Percentiles rank a stretch among this genome's conserved stretches.
Evolutionary conservation across 2,888 invertebrate genomes (phyloP).

Genomic region (Eupithecia tripunctaria): DNA sequence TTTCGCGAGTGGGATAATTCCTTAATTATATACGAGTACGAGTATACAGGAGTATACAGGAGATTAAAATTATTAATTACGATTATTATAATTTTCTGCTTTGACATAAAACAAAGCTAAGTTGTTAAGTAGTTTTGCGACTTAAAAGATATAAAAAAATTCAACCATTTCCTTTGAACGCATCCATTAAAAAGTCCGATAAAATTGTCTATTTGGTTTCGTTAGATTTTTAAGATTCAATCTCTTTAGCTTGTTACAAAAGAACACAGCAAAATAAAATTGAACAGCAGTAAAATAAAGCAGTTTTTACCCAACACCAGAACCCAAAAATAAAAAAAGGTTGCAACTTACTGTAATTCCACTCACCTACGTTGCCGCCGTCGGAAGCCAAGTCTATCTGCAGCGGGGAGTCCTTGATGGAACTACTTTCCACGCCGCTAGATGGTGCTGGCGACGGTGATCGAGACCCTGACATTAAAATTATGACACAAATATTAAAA

Average conservation of each 20-base stretch:
- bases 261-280: neutral
- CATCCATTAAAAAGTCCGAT: too few relatives aligned
- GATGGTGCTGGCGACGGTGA: slow-evolving; percentile 95
- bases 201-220: too few relatives aligned
- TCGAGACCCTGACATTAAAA: slow-evolving; percentile 83
- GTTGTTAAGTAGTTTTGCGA: too few relatives aligned
- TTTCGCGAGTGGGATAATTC: too few relatives aligned
- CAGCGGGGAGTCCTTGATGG: slow-evolving; percentile 90
- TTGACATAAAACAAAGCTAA: too few relatives aligned
- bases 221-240: too few relatives aligned
- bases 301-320: neutral
- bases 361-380: slow-evolving; percentile 82
- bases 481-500: too few relatives aligned
- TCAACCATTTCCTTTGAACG: too few relatives aligned
- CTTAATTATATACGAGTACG: too few relatives aligned
- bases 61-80: neutral
- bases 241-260: neutral
- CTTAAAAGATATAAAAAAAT: too few relatives aligned
- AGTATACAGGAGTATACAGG: too few relatives aligned
- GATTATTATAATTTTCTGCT: too few relatives aligned
- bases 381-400: slow-evolving; percentile 91
- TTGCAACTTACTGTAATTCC: slow-evolving; percentile 29
- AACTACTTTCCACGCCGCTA: slow-evolving; percentile 93
- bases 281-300: neutral
- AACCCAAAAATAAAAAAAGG: slow-evolving; percentile 18